Conservation (phyloP, 2,888 invertebrate species). For the Campopleginae sp. region DNA sequence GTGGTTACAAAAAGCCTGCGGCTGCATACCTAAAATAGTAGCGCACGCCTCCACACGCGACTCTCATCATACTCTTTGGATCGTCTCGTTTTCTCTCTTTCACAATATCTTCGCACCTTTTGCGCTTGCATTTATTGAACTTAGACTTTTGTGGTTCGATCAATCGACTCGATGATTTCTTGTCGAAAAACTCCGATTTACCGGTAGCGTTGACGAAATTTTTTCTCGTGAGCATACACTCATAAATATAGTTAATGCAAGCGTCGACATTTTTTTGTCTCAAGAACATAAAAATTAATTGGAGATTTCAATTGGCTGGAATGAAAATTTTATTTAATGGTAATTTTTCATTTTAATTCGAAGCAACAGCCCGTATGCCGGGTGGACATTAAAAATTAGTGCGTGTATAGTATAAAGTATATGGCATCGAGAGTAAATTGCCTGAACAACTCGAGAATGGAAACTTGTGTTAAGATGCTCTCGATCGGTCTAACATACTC, state of each 20-base stretch:
- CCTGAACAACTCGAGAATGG: constrained; percentile 32
- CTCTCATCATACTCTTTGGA: constrained; percentile 69
- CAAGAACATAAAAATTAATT: neutral
- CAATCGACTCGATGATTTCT: neutral
- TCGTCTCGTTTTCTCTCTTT: constrained; percentile 31
- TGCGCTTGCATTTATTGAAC: constrained; percentile 18
- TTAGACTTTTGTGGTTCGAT: constrained; percentile 19
- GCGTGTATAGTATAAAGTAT: constrained; percentile 25
- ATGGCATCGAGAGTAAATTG: constrained; percentile 33
- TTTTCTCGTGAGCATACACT: neutral
- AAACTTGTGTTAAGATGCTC: constrained; percentile 42
- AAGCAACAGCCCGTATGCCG: neutral
- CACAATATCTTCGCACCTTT: constrained; percentile 28
- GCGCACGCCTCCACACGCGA: constrained; percentile 80
- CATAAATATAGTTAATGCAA: neutral
- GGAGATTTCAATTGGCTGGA: neutral
- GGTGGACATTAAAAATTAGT: constrained; percentile 19
- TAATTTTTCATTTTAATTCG: constrained; percentile 13
- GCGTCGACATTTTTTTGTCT: neutral
- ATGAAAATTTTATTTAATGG: neutral
- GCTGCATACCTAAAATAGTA: constrained; percentile 78
- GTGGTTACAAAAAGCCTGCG: constrained; percentile 75
- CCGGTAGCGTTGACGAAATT: neutral
- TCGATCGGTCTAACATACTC: constrained; percentile 25
- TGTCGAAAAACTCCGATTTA: neutral